A percentile compares a stretch with the other conserved stretches of the same genome.
Evolutionary conservation across 2,797 vertebrate species (phyloP).

Genomic region (Thamnophis elegans): DNA sequence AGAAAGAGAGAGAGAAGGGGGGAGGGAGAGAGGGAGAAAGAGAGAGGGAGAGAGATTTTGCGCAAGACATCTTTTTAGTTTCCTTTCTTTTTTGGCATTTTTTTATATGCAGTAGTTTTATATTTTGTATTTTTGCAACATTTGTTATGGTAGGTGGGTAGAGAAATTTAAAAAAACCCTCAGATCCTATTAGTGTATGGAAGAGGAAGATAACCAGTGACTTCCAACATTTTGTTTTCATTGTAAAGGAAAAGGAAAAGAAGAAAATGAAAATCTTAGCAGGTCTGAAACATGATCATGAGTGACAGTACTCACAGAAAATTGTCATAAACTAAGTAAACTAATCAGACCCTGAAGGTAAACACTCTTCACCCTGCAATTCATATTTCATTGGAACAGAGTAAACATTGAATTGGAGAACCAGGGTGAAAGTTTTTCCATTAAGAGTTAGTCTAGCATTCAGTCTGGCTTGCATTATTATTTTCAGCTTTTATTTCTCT

Average conservation of each 20-base stretch:
- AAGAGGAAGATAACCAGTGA: background rate
- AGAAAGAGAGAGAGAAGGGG: background rate
- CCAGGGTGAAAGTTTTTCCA: constrained; percentile 16
- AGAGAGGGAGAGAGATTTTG: background rate
- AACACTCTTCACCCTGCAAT: background rate
- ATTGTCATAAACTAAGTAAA: background rate
- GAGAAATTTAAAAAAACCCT: background rate
- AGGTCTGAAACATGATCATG: background rate
- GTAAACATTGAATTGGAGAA: background rate
- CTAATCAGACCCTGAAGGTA: constrained; percentile 23
- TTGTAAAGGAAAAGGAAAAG: background rate
- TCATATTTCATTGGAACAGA: constrained; percentile 26
- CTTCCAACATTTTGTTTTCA: background rate
- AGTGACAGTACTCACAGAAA: background rate
- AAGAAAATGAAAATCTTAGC: background rate
- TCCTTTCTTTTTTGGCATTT: background rate
- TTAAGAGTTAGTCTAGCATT: background rate
- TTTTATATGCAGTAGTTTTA: background rate
- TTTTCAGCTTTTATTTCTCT: constrained; percentile 9
- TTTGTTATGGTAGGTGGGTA: background rate
- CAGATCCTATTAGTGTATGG: background rate
- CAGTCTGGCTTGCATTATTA: constrained; percentile 11
- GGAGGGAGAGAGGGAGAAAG: background rate
- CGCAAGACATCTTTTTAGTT: background rate
- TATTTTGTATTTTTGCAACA: background rate